Evolutionary conservation across 2,113 vertebrate genomes (phyloP), one percentile per base, ranked within the genome.

Genomic region (Passer domesticus): DNA sequence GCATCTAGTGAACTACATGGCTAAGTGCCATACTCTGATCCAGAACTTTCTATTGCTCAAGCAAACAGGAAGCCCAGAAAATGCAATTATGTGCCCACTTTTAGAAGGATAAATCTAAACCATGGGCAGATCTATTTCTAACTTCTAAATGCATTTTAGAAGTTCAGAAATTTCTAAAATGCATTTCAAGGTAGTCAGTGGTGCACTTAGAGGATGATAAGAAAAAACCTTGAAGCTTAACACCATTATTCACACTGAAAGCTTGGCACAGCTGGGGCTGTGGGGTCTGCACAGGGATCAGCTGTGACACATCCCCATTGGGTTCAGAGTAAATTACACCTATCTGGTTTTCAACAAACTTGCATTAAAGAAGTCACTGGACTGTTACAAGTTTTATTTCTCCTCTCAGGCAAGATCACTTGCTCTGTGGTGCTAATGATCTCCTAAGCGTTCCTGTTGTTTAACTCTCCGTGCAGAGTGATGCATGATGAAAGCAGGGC

Each of bases 41-140:
- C 72, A 95, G 79, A 95, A 62, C 77, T 49, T 80, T 83, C 85
- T 91, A 49, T 41, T 81, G 59, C 87, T 81, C 46, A 27, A 92
- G 53, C 66, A 94, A 92, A 89, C 39, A 74, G 64, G 76, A 93
- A 95, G 59, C n/a, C 28, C 52, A 73, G 75, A 85, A 88, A 59
- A 23, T 53, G 21, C 39, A 86, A 83, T 88, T 87, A 73, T 27
- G 33, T 39, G n/a, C 47, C 43, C 95, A 35, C 64, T 43, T 95
- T 89, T 81, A 78, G 33, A 88, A 50, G 11, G 33, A 62, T 91
- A 91, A 92, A 64, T 46, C 60, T 56, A 89, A 82, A 33, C 37
- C 13, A 3, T 7, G 13, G 55, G 53, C 80, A 74, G 20, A n/a
- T 69, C 41, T 78, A 63, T 75, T 94, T 83, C 83, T 89, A 55